Evolutionary conservation across 2,797 vertebrate species (phyloP), one percentile per base, ranked within the genome.

Genomic region (Apodemus agrarius): DNA sequence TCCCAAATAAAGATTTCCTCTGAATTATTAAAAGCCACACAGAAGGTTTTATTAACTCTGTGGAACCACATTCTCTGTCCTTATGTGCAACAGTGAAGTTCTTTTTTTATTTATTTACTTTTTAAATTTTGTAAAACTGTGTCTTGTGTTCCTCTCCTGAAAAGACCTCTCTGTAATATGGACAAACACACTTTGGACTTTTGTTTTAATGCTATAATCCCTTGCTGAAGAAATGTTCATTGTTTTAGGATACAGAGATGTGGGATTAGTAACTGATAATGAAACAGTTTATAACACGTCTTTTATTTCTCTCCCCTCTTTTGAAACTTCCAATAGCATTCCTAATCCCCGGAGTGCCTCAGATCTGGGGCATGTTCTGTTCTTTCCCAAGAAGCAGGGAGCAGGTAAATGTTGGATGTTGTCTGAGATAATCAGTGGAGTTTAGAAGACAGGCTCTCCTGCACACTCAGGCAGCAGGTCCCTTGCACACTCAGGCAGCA

Each of bases 1-100:
- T 97, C 52, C 90, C 78, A 93, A 79, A 81, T 40, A 86, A 90
- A 93, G 40, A 4, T 52, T 82, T 87, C 52, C 82, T 97, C 63
- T 75, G 74, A 95, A 74, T 94, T 92, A 87, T 37, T 83, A 92
- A 49, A 93, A 74, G 67, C 67, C 76, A 34, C 54, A 86, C 31
- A 81, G 72, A 90, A 75, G 31, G 26, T 86, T 88, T 95, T 40
- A n/a, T 87, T 12, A 4, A 61, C n/a, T 93, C 72, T 52, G 2
- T 75, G 79, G 11, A 26, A 80, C 82, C 86, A 78, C 63, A 89
- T 34, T 86, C 10, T 61, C n/a, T 82, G 34, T 16, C 13, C 6
- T 94, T 24, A 29, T n/a, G 24, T 49, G 46, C 37, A 37, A 57
- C 24, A 24, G 9, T 76, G 31, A 91, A 90, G 12, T 12, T 94